A percentile compares a stretch with the other conserved stretches of the same genome.
These are phyloP conservation scores for Yoshiicerus persimilis DNA, from an alignment of 1,140 invertebrate species.

Conservation along the genomic window DNA sequence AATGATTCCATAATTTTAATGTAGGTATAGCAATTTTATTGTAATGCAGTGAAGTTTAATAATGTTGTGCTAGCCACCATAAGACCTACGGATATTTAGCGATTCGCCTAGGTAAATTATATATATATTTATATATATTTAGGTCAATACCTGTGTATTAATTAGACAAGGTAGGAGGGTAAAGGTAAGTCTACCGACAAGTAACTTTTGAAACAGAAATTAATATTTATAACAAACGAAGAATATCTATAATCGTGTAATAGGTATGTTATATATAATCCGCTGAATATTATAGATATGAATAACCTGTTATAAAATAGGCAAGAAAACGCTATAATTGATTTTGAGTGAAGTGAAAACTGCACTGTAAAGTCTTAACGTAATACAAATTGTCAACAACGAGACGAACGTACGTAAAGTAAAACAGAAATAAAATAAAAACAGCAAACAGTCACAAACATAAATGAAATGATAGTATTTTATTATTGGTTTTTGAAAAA, in stretches of 20 bases:
- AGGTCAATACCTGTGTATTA: neutral
- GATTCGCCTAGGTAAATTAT: neutral
- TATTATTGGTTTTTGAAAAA: constrained; percentile 22
- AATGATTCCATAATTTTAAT: neutral
- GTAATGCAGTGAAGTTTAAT: neutral
- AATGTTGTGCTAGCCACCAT: neutral
- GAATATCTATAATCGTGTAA: neutral
- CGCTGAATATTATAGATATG: neutral
- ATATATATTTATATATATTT: neutral
- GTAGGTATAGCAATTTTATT: neutral
- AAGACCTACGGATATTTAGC: neutral
- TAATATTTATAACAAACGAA: neutral
- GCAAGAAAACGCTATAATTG: neutral
- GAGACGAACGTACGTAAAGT: neutral
- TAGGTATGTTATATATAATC: neutral
- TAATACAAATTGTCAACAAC: neutral
- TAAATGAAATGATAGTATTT: constrained; percentile 15
- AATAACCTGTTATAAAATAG: neutral
- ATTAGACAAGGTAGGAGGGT: no score
- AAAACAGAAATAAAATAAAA: constrained; percentile 10
- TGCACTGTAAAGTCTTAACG: neutral
- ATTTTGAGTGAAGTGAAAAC: neutral
- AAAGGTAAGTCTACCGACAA: no score
- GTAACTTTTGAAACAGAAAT: neutral
- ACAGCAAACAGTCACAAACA: neutral